phyloP scores from a whole-genome alignment of 1,140 invertebrate species.

The Pogonomyrmex californicus region DNA sequence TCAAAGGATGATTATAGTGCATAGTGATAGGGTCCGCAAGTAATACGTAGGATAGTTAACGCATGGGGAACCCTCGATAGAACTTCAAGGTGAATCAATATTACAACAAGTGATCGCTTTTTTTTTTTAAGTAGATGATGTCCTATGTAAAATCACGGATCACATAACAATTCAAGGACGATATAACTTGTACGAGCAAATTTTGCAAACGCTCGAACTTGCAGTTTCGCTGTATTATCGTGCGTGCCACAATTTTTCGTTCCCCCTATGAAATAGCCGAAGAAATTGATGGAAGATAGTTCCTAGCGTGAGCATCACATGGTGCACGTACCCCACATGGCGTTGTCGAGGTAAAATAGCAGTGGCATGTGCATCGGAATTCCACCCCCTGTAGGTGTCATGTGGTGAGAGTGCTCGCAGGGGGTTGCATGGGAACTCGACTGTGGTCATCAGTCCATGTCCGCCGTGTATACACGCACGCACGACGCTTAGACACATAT shows the following conservation, averaged over 20 bases:
- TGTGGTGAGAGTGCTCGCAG: conserved; percentile 82
- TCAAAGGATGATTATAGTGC: conserved; percentile 74
- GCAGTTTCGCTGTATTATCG: neutral
- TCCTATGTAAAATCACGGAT: neutral
- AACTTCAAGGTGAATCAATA: conserved; percentile 57
- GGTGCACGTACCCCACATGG: conserved; percentile 70
- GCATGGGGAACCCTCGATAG: conserved; percentile 55
- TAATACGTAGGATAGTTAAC: conserved; percentile 60
- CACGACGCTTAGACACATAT: conserved; percentile 49
- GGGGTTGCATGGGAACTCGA: conserved; percentile 84
- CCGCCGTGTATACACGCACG: conserved; percentile 65
- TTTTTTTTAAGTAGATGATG: conserved; percentile 44
- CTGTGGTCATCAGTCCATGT: conserved; percentile 81
- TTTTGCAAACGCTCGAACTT: neutral
- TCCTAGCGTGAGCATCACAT: conserved; percentile 60
- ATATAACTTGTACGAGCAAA: neutral
- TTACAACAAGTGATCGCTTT: conserved; percentile 28
- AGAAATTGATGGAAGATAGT: conserved; percentile 39
- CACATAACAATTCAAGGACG: neutral
- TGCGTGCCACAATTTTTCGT: conserved; percentile 21
- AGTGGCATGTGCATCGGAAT: conserved; percentile 82
- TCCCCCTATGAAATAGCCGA: neutral
- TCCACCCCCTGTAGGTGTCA: conserved; percentile 79
- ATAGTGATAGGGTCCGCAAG: conserved; percentile 67
- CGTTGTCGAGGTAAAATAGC: conserved; percentile 59